Percentiles rank a stretch among this genome's conserved stretches.
phyloP scores from a whole-genome alignment of 2,797 vertebrate genomes.

The Gymnoscopelus microlampas region DNA sequence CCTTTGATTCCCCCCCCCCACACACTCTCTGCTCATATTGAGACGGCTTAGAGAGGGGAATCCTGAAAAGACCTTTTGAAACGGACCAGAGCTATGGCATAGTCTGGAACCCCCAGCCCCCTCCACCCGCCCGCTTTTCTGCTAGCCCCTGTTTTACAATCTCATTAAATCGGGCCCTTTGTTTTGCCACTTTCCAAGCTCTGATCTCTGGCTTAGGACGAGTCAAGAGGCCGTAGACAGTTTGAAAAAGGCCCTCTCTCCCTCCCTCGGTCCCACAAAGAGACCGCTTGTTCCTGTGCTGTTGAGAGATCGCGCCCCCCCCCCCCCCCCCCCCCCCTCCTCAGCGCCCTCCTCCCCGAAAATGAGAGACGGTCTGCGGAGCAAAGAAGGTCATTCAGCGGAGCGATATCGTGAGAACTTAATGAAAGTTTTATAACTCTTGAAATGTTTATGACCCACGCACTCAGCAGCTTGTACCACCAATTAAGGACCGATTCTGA shows the following conservation, averaged over 20 bases:
- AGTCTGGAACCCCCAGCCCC: conserved; percentile 80
- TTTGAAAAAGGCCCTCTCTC: conserved; percentile 81
- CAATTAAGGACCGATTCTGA: conserved; percentile 78
- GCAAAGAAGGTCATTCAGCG: conserved; percentile 80
- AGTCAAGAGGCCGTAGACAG: conserved; percentile 86
- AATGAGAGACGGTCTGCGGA: conserved; percentile 69
- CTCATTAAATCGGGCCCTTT: conserved; percentile 86
- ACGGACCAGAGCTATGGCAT: conserved; percentile 76
- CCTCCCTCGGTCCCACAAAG: conserved; percentile 78
- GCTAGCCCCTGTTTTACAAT: conserved; percentile 83
- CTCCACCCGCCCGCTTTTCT: conserved; percentile 70
- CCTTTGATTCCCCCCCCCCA: conserved; percentile 75
- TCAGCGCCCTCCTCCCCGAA: conserved; percentile 8
- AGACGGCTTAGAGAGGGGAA: conserved; percentile 75
- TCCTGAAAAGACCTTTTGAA: conserved; percentile 87
- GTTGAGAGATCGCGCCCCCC: too few relatives aligned
- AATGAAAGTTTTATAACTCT: conserved; percentile 91
- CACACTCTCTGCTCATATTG: conserved; percentile 75
- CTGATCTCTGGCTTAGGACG: conserved; percentile 87
- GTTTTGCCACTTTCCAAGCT: conserved; percentile 88
- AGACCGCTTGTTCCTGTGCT: conserved; percentile 76
- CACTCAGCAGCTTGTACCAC: conserved; percentile 83
- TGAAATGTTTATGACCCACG: conserved; percentile 89
- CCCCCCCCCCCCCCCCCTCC: too few relatives aligned
- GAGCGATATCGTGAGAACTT: conserved; percentile 89